Base-by-base conservation (phyloP, 2,797 vertebrate species). In the Enteromius mattozi region DNA sequence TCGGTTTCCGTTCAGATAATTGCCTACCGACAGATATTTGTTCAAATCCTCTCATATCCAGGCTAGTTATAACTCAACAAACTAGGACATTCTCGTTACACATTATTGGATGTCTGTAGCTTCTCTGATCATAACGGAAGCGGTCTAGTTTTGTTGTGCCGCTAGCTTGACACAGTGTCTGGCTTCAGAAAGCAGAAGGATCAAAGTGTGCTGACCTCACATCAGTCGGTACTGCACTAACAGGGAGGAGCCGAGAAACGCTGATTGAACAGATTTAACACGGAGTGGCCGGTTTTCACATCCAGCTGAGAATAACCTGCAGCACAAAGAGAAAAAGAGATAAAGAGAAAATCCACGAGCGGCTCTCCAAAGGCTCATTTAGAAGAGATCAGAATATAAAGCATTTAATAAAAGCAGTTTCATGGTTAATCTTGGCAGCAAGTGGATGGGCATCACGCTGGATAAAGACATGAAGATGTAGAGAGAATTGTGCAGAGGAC, bases 251-350 rank as follows among this genome's bases (percentile, higher is more conserved):
- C 63, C 10, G 79, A 72, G 45, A 83, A 86, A 74, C 35, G 85
- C 81, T 83, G 85, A 86, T 80, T 66, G 77, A 75, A 86, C 70
- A 86, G 85, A 83, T 83, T 83, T 68, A 83, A 74, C 61, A 75
- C 37, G 37, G 75, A 49, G 56, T 47, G 80, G 66, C 45, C 51
- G 33, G 61, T 72, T 45, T 86, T 45, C 69, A 61, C 78, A 54
- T 79, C 70, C 76, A 79, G 71, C 77, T 70, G 51, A 74, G 37
- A 80, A 74, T 79, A 83, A 74, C 81, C 85, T 78, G 81, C 76
- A 79, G 78, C 71, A 84, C 40, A 63, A 42, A 40, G 8, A 80
- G n/a, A 74, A 21, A 81, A 68, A 78, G 37, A 37, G 47, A 84
- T 79, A 63, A 54, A 78, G 51, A 51, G 65, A 74, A 69, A 61